These are phyloP conservation scores for Turritopsis rubra DNA, from an alignment of 30 jellyfish, hydroid and myxozoan genomes.

Conservation along the genomic window DNA sequence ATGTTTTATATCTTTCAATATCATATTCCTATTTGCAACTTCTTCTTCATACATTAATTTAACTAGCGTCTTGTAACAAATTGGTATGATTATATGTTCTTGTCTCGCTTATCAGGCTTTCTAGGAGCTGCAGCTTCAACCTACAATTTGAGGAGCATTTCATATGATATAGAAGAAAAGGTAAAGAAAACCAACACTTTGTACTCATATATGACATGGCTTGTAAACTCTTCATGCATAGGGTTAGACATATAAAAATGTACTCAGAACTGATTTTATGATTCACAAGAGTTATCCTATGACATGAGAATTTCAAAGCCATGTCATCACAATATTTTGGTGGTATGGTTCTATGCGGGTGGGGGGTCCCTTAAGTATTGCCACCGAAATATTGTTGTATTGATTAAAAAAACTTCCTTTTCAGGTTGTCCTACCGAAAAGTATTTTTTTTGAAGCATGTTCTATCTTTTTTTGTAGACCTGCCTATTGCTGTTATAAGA, in stretches of 20 bases:
- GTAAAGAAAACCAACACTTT: conserved; percentile 13
- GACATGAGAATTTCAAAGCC: neutral
- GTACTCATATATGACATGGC: conserved; percentile 12
- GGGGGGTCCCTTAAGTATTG: conserved; percentile 21
- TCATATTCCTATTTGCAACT: neutral
- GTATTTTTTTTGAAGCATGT: neutral
- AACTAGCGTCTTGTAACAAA: neutral
- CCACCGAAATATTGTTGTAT: conserved; percentile 10
- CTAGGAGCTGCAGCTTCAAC: conserved; percentile 12
- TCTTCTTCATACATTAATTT: neutral
- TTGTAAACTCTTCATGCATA: neutral
- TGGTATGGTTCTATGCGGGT: neutral
- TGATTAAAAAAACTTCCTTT: conserved; percentile 6
- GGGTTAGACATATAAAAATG: neutral
- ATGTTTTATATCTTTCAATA: too few relatives aligned
- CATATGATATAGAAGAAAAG: conserved; percentile 6
- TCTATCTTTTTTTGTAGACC: conserved; percentile 35
- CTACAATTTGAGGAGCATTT: neutral
- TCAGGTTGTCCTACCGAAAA: conserved; percentile 1
- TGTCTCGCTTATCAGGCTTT: conserved; percentile 7
- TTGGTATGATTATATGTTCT: neutral
- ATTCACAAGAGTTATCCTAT: too few relatives aligned
- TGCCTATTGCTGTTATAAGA: conserved; percentile 49
- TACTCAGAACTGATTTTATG: too few relatives aligned
- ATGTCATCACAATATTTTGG: conserved; percentile 18